Base-by-base conservation (phyloP, 2,113 vertebrate species). In the Echinops telfairi region DNA sequence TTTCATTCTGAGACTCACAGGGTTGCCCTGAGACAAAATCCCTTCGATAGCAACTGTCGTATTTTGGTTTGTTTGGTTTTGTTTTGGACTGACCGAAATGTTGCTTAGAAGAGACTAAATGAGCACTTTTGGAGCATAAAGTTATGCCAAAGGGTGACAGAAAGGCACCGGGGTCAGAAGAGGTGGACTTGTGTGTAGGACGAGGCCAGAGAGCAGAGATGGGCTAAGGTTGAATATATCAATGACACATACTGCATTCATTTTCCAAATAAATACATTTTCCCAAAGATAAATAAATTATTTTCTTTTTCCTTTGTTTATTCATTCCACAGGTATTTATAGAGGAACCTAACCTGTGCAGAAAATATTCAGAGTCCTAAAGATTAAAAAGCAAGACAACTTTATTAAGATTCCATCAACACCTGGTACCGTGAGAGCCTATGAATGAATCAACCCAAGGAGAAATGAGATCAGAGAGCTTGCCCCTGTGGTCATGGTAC, bases 231-330 rank as follows among this genome's bases (percentile, higher is more conserved):
- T 73, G 33, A 53, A 23, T 47, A 29, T 29, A 71, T 68, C 36
- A 62, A 33, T 31, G 90, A 31, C 25, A 81, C 7, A 82, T 36
- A 78, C 27, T 62, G 60, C 60, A 62, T 62, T 19, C 1, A 29
- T 88, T 89, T 91, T 76, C 58, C 38, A 85, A 83, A 40, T 73
- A 19, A 6, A 62, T 22, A 8, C 12, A 40, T 81, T 85, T 94
- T 77, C 62, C 85, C 68, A 85, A 43, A 70, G 47, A 38, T 62
- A 79, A 84, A 38, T 64, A 83, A 76, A 81, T 17, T 17, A 3
- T 62, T 87, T 38, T 57, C 64, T 47, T 80, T n/a, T 58, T 86
- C 14, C 15, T 64, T 76, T 36, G 8, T 47, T 75, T 64, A 43
- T 17, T 31, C 7, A 81, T 29, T 87, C 10, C 40, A 71, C 64